Base-by-base conservation (phyloP, 2,888 invertebrate species). In the Athripsodes cinereus region DNA sequence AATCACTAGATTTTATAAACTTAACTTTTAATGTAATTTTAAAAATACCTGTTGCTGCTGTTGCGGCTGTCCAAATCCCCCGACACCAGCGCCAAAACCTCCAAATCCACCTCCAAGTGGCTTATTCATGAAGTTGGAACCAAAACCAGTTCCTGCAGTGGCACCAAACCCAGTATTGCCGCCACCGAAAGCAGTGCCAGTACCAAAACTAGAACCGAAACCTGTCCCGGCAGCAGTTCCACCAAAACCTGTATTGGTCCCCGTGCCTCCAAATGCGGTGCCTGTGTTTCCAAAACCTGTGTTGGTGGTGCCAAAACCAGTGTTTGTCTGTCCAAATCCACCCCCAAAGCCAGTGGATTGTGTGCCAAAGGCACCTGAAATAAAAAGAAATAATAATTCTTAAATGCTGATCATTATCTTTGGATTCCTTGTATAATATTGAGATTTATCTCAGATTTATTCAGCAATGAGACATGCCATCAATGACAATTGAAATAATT, bases 11-110 rank as follows among this genome's bases (percentile, higher is more conserved):
- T 26, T 26, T 26, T 26, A 26, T 26, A 26, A 26, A 6, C 3
- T 10, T 6, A 3, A 26, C 26, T 26, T 3, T 26, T 26, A 6
- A 26, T 26, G 3, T 26, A 26, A 6, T 26, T 26, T 6, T 11
- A 22, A 13, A 22, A 54, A 47, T 26, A 55, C 62, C 58, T 68
- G 69, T 55, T 73, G 77, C 46, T 76, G 80, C 62, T 70, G 74
- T 61, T 71, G 79, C 63, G 79, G 79, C 66, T 76, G 75, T 34
- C 76, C 80, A 66, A 83, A 81, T 55, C 72, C 68, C 34, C 73
- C 76, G 60, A 78, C 72, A 19, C 72, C 73, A 68, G 58, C 69
- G 1, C 78, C 78, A 65, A 81, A 81, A 1, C 78, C 77, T 19
- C 79, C 75, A 66, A 79, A 79, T 2, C 78, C 71, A 13, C 73